A percentile compares a stretch with the other conserved stretches of the same genome.
Evolutionary conservation across 2,888 invertebrate genomes (phyloP).

Genomic region (Junonia oenone): DNA sequence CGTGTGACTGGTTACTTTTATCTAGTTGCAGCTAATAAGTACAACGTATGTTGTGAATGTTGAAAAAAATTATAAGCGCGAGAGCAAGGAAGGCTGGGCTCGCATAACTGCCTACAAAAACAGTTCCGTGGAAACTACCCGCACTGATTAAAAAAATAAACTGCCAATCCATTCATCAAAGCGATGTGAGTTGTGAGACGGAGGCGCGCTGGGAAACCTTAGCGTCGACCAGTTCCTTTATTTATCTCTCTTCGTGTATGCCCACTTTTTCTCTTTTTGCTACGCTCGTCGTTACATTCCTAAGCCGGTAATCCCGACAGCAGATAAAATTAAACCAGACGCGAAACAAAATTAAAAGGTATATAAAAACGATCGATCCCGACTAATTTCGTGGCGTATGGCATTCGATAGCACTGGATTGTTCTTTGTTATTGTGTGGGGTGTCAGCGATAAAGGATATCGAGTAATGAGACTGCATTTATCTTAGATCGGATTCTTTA

Average conservation of each 20-base stretch:
- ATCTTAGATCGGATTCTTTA: slow-evolving; percentile 39
- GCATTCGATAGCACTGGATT: slow-evolving; percentile 47
- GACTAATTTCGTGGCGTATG: slow-evolving; percentile 76
- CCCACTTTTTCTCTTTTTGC: slow-evolving; percentile 70
- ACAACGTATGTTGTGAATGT: background rate
- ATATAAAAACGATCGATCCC: slow-evolving; percentile 69
- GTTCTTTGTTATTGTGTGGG: slow-evolving; percentile 43
- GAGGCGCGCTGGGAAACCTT: slow-evolving; percentile 63
- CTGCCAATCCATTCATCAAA: slow-evolving; percentile 67
- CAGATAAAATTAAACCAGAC: slow-evolving; percentile 79
- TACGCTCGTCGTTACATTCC: slow-evolving; percentile 70
- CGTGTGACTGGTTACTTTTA: slow-evolving; percentile 12
- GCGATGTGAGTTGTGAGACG: slow-evolving; percentile 46
- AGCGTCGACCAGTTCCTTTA: slow-evolving; percentile 68
- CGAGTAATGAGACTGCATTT: slow-evolving; percentile 41
- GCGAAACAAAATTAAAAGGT: slow-evolving; percentile 78
- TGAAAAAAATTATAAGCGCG: slow-evolving; percentile 8
- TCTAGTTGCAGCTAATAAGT: slow-evolving; percentile 4
- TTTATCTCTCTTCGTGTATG: slow-evolving; percentile 73
- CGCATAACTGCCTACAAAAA: slow-evolving; percentile 37
- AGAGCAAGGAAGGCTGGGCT: slow-evolving; percentile 36
- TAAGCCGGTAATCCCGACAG: slow-evolving; percentile 77
- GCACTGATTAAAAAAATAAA: slow-evolving; percentile 48
- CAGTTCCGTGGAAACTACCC: slow-evolving; percentile 47
- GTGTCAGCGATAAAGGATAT: slow-evolving; percentile 40